Base-by-base conservation (phyloP, 2,113 vertebrate genomes). In the Argyrosomus japonicus region DNA sequence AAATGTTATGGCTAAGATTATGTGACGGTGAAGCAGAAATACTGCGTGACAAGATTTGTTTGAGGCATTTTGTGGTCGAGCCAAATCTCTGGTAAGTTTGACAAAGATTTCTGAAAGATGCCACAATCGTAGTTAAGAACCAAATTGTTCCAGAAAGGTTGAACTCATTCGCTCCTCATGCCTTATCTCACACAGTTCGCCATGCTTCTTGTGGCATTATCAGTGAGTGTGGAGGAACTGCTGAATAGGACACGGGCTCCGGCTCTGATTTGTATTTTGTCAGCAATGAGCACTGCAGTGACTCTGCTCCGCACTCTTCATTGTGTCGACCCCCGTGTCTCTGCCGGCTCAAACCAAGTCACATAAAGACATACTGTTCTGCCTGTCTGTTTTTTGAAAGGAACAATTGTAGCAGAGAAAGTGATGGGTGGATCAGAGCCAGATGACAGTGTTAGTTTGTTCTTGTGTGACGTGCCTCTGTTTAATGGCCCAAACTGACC, bases 321-420 rank as follows among this genome's bases (percentile, higher is more conserved):
- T 61, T 75, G 80, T 84, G 86, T 82, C 4, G 23, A 65, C 32
- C 81, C 62, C 62, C 27, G 73, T 21, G 58, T 82, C 75, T 77
- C 72, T 77, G 74, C 63, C 77, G 2, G 67, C 86, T 53, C 23
- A 60, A 48, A 57, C 50, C 40, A 17, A 79, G 87, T 60, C 17
- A 48, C 82, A 89, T 60, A 83, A 69, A 79, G 81, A 21, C 83
- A 40, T 17, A 75, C 68, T 89, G 88, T 88, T 83, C 43, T 56
- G 36, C 17, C 1, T 6, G 75, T 61, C 63, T 40, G 11, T 45
- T 13, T 45, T 76, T 73, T 86, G 69, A 92, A 90, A 82, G 71
- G 74, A 56, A 79, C 84, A 68, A 83, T 88, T 86, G 90, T 87
- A 61, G 79, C 60, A 48, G 51, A 65, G 68, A 87, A 67, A 83